Conservation (phyloP, 1,140 invertebrate species). For the Drosophila melanica region DNA sequence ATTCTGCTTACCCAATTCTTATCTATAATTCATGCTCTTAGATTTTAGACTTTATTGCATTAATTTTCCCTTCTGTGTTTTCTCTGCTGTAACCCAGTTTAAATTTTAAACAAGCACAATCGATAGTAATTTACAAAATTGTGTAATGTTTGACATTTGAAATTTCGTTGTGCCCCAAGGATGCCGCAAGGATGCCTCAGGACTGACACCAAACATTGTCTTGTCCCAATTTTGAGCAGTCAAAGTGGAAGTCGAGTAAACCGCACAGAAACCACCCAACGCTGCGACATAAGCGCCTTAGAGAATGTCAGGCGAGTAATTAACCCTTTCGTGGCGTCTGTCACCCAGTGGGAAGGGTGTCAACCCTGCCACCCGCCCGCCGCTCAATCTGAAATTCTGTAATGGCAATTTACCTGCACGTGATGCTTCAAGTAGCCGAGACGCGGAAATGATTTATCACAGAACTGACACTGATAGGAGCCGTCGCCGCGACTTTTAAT, state of each 20-base stretch:
- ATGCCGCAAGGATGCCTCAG: background rate
- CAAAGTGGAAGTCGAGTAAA: background rate
- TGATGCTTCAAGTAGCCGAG: constrained; percentile 95
- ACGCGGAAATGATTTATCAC: constrained; percentile 94
- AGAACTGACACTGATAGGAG: constrained; percentile 95
- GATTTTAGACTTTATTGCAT: too few species aligned
- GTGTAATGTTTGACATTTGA: constrained; percentile 4
- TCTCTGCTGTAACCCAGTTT: background rate
- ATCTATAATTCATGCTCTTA: too few species aligned
- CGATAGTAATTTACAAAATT: constrained; percentile 9
- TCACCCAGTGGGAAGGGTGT: background rate
- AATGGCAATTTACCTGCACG: constrained; percentile 90
- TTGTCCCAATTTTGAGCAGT: background rate
- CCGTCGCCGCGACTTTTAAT: constrained; percentile 81
- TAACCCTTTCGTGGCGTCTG: constrained; percentile 32
- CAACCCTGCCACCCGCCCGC: too few species aligned
- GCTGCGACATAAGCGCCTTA: constrained; percentile 45
- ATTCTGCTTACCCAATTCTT: too few species aligned
- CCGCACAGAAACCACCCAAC: constrained; percentile 23
- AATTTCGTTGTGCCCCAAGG: constrained; percentile 10
- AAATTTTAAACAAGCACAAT: constrained; percentile 7
- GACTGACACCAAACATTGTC: constrained; percentile 20
- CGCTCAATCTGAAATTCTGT: too few species aligned
- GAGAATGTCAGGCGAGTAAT: constrained; percentile 39
- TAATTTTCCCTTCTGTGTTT: too few species aligned